These are phyloP conservation scores for Ariopsis seemanni DNA, from an alignment of 2,113 vertebrate genomes.

Conservation along the genomic window DNA sequence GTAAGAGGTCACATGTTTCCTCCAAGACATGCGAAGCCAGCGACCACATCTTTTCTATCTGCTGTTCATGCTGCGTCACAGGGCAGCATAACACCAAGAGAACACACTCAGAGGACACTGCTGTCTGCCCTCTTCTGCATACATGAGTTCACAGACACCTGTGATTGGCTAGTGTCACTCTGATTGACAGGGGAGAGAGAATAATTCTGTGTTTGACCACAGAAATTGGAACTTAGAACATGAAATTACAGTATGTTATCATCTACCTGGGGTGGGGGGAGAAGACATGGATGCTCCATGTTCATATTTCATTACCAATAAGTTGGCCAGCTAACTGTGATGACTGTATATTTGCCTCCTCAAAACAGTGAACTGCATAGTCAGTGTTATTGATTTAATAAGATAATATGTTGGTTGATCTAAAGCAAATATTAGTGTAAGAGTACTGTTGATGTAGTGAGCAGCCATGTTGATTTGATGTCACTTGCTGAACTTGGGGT, in stretches of 20 bases:
- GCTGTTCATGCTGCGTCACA: not conserved
- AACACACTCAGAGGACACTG: no score
- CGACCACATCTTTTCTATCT: not conserved
- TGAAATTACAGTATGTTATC: not conserved
- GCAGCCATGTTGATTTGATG: not conserved
- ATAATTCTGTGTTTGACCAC: not conserved
- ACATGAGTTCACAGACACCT: not conserved
- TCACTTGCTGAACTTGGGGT: not conserved
- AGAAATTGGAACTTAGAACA: not conserved
- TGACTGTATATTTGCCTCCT: not conserved
- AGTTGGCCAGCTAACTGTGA: not conserved
- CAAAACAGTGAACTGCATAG: not conserved
- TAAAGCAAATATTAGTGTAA: not conserved
- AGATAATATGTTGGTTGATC: not conserved
- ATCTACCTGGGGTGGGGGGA: not conserved
- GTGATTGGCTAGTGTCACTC: not conserved
- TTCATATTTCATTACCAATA: not conserved
- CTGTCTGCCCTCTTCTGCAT: not conserved
- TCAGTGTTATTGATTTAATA: not conserved
- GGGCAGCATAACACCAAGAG: no score
- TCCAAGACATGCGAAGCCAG: not conserved
- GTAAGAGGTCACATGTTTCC: not conserved
- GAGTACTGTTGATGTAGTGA: not conserved
- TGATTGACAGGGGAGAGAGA: not conserved
- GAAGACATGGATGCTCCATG: not conserved